Percentiles rank a stretch among this genome's conserved stretches.
Conservation (phyloP, 2,888 invertebrate genomes). For the Augiades crinisus region DNA sequence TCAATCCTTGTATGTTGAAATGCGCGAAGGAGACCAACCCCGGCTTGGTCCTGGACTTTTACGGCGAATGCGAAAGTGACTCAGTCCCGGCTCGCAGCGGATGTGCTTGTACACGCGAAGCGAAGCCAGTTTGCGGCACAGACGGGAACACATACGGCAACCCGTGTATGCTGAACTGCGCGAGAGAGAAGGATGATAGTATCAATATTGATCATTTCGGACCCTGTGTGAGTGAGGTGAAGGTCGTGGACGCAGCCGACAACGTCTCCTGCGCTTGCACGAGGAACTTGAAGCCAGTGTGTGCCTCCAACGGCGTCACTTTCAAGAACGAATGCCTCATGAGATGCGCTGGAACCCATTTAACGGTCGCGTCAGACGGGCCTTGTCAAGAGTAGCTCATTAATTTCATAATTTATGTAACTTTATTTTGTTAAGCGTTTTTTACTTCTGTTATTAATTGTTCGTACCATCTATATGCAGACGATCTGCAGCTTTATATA, state of each 20-base stretch:
- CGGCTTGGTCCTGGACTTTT: neutral
- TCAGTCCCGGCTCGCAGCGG: too few species aligned
- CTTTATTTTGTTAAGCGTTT: too few species aligned
- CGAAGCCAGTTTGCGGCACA: slow-evolving; percentile 14
- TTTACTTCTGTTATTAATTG: too few species aligned
- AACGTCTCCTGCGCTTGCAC: slow-evolving; percentile 22
- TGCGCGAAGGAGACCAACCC: neutral
- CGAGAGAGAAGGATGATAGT: neutral
- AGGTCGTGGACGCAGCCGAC: slow-evolving; percentile 14
- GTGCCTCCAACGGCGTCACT: slow-evolving; percentile 85
- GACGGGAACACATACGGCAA: slow-evolving; percentile 17
- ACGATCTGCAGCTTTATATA: too few species aligned
- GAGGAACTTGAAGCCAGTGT: slow-evolving; percentile 55
- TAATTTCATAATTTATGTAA: too few species aligned
- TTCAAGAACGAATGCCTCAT: slow-evolving; percentile 86
- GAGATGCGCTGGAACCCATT: slow-evolving; percentile 64
- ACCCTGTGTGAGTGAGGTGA: slow-evolving; percentile 18
- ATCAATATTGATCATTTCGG: slow-evolving; percentile 2
- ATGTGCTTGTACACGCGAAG: neutral
- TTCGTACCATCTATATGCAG: too few species aligned
- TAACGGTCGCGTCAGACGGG: slow-evolving; percentile 29
- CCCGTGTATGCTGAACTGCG: slow-evolving; percentile 14
- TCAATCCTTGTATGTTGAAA: slow-evolving; percentile 3
- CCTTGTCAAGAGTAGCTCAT: slow-evolving; percentile 34
- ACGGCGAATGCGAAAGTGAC: neutral